Base-by-base conservation (phyloP, 2,113 vertebrate species). In the Enhydra lutris region DNA sequence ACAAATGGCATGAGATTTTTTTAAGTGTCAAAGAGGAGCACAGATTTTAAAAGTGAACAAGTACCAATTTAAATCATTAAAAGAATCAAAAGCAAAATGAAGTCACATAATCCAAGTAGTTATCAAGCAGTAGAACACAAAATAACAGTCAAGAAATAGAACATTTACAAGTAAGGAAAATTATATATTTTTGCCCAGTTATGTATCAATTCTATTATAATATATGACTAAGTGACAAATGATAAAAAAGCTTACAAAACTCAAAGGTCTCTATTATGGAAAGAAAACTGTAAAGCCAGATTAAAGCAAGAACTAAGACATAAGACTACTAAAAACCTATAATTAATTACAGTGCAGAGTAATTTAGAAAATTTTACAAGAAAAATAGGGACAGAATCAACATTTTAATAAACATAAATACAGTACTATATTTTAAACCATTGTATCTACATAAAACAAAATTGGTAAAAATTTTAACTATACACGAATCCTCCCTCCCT, bases 241-340 rank as follows among this genome's bases (percentile, higher is more conserved):
- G 50, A 63, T 71, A 74, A 84, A n/a, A 74, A 91, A 91, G 31
- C 36, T 14, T 71, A n/a, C 42, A 93, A 65, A 93, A 91, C 36
- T 93, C 76, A 81, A 95, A 97, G 63, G 36, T 97, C 15, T 95
- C 52, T 89, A 45, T 61, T 84, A 84, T 0, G 95, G 47, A 91
- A 93, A 95, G 50, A 96, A 90, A 83, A 88, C 18, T 80, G 50
- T 45, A 88, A 93, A 74, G 39, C 23, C 69, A 93, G 24, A 95
- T n/a, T 84, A 93, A 94, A 94, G 31, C 4, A 95, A 96, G 78
- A 96, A 97, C n/a, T 69, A 89, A 97, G n/a, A 89, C n/a, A 24
- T 45, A 73, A 24, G 29, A 93, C 69, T 73, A 84, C 50, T 67
- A 80, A 97, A 80, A 96, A 88, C 47, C 34, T 95, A 45, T 65